These are phyloP conservation scores for Pluvianellus socialis DNA, from an alignment of 2,113 vertebrate species.

Conservation along the genomic window DNA sequence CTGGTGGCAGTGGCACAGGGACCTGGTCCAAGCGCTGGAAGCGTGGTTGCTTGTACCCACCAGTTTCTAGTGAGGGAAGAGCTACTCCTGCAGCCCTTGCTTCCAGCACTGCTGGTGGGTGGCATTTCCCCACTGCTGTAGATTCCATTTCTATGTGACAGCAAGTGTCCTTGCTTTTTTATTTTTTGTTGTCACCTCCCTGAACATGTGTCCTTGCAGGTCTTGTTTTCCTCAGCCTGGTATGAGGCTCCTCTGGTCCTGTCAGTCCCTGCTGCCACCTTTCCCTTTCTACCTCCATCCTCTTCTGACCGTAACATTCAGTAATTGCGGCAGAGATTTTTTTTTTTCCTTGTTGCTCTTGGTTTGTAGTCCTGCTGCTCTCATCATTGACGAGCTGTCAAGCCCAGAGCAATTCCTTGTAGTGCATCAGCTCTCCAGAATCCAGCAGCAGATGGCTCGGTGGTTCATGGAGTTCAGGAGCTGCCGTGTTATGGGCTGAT, in stretches of 20 bases:
- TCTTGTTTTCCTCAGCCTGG: background rate
- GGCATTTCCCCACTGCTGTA: background rate
- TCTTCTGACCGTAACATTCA: background rate
- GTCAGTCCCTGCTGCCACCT: background rate
- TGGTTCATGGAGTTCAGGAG: background rate
- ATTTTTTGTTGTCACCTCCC: background rate
- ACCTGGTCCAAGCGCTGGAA: background rate
- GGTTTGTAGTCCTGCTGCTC: background rate
- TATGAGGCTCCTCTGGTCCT: background rate
- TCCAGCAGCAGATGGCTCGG: background rate
- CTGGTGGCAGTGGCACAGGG: background rate
- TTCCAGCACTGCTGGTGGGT: background rate
- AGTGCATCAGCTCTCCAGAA: background rate
- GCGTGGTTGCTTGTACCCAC: background rate
- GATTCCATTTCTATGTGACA: background rate
- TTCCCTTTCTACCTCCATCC: background rate
- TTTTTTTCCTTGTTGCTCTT: background rate
- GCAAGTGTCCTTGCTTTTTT: background rate
- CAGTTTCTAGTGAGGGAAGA: background rate
- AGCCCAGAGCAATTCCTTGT: background rate
- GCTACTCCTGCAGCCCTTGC: no score
- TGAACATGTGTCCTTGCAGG: background rate
- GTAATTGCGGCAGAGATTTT: no score
- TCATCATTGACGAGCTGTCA: background rate
- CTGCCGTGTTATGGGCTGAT: accelerated